Conservation (phyloP, 2,888 invertebrate species). For the Dasypogon diadema region DNA sequence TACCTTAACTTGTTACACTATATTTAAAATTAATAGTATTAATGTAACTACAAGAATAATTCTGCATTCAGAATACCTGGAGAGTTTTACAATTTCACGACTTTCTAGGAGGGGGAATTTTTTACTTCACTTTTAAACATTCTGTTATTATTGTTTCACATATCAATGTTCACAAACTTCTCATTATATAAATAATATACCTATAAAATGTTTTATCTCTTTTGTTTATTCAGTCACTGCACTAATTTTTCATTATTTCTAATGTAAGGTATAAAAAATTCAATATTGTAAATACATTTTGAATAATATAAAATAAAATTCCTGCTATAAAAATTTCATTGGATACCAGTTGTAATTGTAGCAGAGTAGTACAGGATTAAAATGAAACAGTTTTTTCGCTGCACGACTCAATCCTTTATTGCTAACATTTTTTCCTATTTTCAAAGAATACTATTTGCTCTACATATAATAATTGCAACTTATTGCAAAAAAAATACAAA, state of each 20-base stretch:
- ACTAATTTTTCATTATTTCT: constrained; percentile 13
- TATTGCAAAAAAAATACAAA: neutral
- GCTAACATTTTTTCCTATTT: neutral
- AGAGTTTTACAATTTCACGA: constrained; percentile 32
- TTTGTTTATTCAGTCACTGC: constrained; percentile 17
- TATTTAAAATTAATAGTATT: constrained; percentile 37
- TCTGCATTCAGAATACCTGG: constrained; percentile 39
- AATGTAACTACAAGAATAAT: constrained; percentile 26
- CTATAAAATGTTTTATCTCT: constrained; percentile 37
- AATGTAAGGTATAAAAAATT: neutral
- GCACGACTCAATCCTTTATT: neutral
- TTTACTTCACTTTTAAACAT: neutral
- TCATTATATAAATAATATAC: neutral
- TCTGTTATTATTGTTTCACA: constrained; percentile 15
- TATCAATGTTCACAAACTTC: neutral
- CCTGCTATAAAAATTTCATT: neutral
- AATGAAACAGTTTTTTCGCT: neutral
- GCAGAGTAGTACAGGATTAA: neutral
- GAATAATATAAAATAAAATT: constrained; percentile 1
- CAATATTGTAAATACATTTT: constrained; percentile 4
- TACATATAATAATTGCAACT: neutral
- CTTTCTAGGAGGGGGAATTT: no score
- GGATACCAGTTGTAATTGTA: neutral
- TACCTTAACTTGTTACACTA: constrained; percentile 38
- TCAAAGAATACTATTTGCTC: neutral